Conservation (phyloP, 2,888 invertebrate species). For the Acleris sparsana region DNA sequence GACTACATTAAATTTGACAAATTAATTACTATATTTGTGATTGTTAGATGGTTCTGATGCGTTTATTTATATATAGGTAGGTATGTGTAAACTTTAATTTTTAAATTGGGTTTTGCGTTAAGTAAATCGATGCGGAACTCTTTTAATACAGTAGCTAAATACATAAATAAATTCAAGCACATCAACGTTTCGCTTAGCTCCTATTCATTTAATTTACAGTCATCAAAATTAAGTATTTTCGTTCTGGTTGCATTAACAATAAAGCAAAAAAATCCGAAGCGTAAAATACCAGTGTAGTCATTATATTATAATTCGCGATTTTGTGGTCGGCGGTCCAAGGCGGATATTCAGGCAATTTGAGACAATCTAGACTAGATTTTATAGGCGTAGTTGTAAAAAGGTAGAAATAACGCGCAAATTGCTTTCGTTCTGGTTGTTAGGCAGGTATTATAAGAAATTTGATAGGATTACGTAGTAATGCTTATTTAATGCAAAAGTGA, state of each 20-base stretch:
- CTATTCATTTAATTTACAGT: neutral
- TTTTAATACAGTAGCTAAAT: too few species aligned
- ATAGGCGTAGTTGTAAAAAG: constrained; percentile 12
- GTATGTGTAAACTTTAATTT: too few species aligned
- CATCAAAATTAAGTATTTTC: constrained; percentile 3
- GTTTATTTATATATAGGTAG: too few species aligned
- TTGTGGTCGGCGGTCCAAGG: constrained; percentile 56
- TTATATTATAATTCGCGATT: constrained; percentile 46
- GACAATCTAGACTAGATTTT: constrained; percentile 42
- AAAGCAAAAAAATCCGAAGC: constrained; percentile 13
- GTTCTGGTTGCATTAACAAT: constrained; percentile 9
- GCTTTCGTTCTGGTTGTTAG: constrained; percentile 7
- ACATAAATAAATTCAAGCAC: too few species aligned
- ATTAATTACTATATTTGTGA: too few species aligned
- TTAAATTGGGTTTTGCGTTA: too few species aligned
- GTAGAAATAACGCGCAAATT: constrained; percentile 8
- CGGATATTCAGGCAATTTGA: constrained; percentile 62
- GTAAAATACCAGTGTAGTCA: constrained; percentile 35
- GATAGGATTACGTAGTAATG: neutral
- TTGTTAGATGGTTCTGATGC: too few species aligned
- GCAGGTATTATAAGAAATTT: neutral
- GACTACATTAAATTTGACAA: too few species aligned
- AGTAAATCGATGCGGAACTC: too few species aligned
- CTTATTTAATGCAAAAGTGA: too few species aligned
- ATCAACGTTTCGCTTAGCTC: neutral